phyloP scores from a whole-genome alignment of 2,797 vertebrate genomes.

The Sylvia borin region DNA sequence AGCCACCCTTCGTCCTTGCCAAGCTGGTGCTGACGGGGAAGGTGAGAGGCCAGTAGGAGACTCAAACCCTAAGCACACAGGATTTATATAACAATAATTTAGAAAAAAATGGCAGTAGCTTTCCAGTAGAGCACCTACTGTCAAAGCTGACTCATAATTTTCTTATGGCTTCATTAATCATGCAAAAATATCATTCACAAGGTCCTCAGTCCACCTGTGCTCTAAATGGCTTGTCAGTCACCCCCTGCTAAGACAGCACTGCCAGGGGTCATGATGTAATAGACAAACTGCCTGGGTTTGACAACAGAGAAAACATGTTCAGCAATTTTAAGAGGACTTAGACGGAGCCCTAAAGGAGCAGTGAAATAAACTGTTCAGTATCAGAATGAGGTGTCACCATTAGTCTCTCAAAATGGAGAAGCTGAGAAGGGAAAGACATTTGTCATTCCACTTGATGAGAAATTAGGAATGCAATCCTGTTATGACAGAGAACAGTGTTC shows the following conservation, averaged over 20 bases:
- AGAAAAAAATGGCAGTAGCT: neutral
- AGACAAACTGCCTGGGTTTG: neutral
- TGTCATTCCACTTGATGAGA: neutral
- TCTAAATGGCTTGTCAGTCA: neutral
- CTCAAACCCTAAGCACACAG: constrained; percentile 83
- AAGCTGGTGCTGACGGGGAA: constrained; percentile 84
- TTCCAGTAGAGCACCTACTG: neutral
- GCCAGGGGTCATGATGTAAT: neutral
- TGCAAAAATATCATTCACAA: neutral
- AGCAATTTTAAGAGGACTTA: neutral
- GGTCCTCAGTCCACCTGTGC: neutral
- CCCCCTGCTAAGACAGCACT: neutral
- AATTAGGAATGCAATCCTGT: neutral
- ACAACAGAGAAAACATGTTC: neutral
- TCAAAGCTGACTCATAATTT: neutral
- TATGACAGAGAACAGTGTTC: neutral
- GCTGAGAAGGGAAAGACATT: neutral
- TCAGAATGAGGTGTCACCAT: neutral
- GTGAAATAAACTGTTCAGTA: neutral
- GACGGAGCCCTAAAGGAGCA: neutral
- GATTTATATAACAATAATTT: constrained; percentile 2
- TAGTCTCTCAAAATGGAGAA: neutral
- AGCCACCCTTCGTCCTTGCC: constrained; percentile 92
- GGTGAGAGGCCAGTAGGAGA: constrained; percentile 84
- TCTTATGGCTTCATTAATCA: neutral